Base-by-base conservation (phyloP, 2,797 vertebrate species). In the Acestrorhynchus altus region DNA sequence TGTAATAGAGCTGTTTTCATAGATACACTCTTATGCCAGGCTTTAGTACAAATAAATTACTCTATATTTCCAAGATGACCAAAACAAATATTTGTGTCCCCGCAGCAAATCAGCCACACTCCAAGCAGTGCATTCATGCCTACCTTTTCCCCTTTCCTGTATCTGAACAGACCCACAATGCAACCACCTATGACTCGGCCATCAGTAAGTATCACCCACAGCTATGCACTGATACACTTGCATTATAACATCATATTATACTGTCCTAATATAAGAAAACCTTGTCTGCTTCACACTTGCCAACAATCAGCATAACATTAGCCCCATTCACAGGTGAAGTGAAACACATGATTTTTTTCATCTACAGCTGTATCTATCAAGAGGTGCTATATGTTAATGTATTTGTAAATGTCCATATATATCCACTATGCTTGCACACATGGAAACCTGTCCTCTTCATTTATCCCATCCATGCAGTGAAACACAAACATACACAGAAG, bases 91-190 rank as follows among this genome's bases (percentile, higher is more conserved):
- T 63, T 49, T 56, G 20, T 79, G 69, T 76, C 69, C 78, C 64
- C 57, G 51, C 83, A 99, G 97, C 93, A 65, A 96, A 97, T 79
- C 96, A 96, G 84, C 93, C 96, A 20, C 86, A 93, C 51, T 90
- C 88, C 1, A 98, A 98, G 90, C 90, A 89, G 0, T 99, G 97
- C 79, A 92, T 89, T 0, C 97, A 95, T 1, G 94, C 97, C 74
- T 99, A 97, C 89, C 92, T 98, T 77, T 95, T 95, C 4, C 96
- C 97, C 0, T 99, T 97, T 87, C 97, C 97, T 0, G 87, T 95
- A 81, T 90, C 94, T 79, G 91, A 92, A 76, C 91, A 94, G 74
- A 92, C 89, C 20, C 90, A 95, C 90, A 98, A 98, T 71, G 90
- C 94, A 20, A 97, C 96, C 1, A 90, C 91, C 73, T 96, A 97